Base-by-base conservation (phyloP, 1,140 invertebrate species). In the Penaeus indicus region DNA sequence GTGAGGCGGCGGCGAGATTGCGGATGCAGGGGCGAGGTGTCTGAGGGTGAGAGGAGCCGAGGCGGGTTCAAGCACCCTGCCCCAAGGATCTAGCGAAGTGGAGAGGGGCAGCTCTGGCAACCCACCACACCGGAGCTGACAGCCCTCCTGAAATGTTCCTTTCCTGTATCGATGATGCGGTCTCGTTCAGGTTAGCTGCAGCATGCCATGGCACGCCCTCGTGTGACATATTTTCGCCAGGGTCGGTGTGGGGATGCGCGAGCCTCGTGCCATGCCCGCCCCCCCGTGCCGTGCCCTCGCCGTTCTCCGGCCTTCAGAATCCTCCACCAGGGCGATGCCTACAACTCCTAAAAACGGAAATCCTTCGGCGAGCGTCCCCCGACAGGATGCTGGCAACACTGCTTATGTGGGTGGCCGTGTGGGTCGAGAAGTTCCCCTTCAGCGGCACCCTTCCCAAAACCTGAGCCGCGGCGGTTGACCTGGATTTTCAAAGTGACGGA, bases 151-250 rank as follows among this genome's bases (percentile, higher is more conserved):
- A n/a, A 84, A 84, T 84, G 83, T n/a, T n/a, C n/a, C n/a, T n/a
- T 64, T 84, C 32, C 69, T 84, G 83, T 84, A 84, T 84, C 83
- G 83, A 84, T 84, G 83, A 84, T 84, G 83, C 83, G 83, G 83
- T 72, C 60, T 54, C 67, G 83, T 84, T 78, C 83, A 84, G 64
- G 83, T 84, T 84, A 84, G 82, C 83, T 84, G 83, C 83, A 84
- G 83, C 64, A 67, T 72, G 64, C 83, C 83, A 84, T 69, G 32
- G 67, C 83, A 84, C 80, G 80, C n/a, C 54, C 8, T 32, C 21
- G n/a, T 22, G 60, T 54, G 80, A 62, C 61, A 19, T 21, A 21
- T n/a, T 27, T 62, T 38, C 47, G 47, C 61, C 25, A 32, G 61
- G n/a, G 18, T 62, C 60, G 22, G 61, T 10, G 47, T 19, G 38